phyloP scores from a whole-genome alignment of 2,113 vertebrate genomes.

The Heloderma charlesbogerti region DNA sequence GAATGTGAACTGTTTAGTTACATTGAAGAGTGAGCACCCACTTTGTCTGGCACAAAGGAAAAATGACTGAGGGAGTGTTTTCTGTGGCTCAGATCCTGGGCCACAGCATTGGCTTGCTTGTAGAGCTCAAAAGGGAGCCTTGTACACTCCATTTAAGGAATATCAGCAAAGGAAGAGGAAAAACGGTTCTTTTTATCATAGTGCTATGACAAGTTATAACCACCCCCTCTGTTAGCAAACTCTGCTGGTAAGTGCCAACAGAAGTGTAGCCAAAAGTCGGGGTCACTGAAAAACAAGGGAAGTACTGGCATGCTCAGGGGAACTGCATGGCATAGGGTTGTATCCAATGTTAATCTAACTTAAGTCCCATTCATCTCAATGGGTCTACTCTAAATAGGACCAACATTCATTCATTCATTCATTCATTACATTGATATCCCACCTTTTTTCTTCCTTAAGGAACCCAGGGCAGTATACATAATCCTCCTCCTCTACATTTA shows the following conservation, averaged over 20 bases:
- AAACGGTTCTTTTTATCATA: not conserved
- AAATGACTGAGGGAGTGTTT: not conserved
- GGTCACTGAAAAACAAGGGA: not conserved
- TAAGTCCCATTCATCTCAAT: too few relatives aligned
- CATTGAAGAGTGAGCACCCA: not conserved
- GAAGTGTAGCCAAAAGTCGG: not conserved
- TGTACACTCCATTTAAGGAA: not conserved
- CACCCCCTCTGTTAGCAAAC: not conserved
- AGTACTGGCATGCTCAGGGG: not conserved
- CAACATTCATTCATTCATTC: too few relatives aligned
- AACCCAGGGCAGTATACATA: too few relatives aligned
- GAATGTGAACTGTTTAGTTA: not conserved
- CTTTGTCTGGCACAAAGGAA: not conserved
- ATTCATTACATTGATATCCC: too few relatives aligned
- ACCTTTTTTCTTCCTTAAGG: too few relatives aligned
- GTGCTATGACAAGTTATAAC: not conserved
- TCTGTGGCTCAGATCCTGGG: not conserved
- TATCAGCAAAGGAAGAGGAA: not conserved
- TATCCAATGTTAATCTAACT: too few relatives aligned
- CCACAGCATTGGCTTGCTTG: not conserved
- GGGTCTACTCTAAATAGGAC: too few relatives aligned
- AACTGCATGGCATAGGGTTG: not conserved
- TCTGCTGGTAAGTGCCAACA: not conserved
- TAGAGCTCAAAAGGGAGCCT: not conserved
- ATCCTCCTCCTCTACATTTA: too few relatives aligned